These are phyloP conservation scores for Melitaea athalia DNA, from an alignment of 2,888 invertebrate genomes.

Conservation along the genomic window DNA sequence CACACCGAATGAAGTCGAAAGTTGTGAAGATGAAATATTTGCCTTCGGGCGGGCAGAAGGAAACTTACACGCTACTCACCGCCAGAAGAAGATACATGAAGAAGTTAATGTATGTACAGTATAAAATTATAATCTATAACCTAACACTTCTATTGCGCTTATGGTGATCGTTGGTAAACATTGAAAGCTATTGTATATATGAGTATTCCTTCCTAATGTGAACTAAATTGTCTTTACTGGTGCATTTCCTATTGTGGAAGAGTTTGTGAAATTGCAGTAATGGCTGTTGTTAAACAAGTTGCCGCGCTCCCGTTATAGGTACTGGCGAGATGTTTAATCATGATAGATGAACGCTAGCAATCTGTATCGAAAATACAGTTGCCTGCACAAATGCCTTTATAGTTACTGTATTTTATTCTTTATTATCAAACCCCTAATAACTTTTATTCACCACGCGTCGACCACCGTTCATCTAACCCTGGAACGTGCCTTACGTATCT, in stretches of 20 bases:
- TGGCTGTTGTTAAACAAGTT: conserved; percentile 35
- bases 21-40: conserved; percentile 84
- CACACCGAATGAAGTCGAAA: conserved; percentile 78
- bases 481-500: conserved; percentile 38
- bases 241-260: conserved; percentile 23
- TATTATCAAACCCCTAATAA: conserved; percentile 18
- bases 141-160: conserved; percentile 9
- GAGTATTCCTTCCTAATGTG: not conserved
- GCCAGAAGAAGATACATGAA: conserved; percentile 85
- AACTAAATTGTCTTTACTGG: conserved; percentile 16
- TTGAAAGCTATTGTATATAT: not conserved
- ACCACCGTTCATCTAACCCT: conserved; percentile 38
- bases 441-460: conserved; percentile 16
- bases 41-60: conserved; percentile 81
- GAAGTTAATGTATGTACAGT: conserved; percentile 84
- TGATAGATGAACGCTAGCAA: conserved; percentile 55
- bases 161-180: not conserved
- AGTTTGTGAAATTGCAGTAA: conserved; percentile 34
- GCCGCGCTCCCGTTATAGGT: conserved; percentile 53
- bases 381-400: conserved; percentile 24
- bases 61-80: conserved; percentile 83
- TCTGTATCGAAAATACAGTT: conserved; percentile 43
- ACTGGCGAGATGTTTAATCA: conserved; percentile 55
- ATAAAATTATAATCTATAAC: conserved; percentile 22
- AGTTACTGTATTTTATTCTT: conserved; percentile 26